Conservation (phyloP, 2,888 invertebrate species). For the Malthinus seriepunctatus region DNA sequence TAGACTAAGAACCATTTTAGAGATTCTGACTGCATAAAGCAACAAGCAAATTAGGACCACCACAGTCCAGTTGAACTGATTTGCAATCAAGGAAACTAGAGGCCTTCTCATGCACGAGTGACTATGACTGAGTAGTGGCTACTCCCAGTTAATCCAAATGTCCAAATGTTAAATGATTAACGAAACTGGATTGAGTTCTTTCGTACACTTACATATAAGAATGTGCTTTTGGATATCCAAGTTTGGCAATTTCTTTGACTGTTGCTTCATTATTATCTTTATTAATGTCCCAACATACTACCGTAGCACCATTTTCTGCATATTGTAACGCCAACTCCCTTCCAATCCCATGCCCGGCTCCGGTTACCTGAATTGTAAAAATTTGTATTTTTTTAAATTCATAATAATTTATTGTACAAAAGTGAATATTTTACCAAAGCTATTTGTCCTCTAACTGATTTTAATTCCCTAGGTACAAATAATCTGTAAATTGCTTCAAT, state of each 20-base stretch:
- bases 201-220: constrained; percentile 37
- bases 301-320: constrained; percentile 68
- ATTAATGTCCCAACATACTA: constrained; percentile 80
- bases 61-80: no score
- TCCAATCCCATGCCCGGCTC: constrained; percentile 85
- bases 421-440: no score
- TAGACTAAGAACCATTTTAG: no score
- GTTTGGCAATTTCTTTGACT: constrained; percentile 59
- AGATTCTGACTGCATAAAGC: no score
- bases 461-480: constrained; percentile 30
- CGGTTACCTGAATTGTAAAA: constrained; percentile 68
- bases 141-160: not conserved
- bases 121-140: no score
- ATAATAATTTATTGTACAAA: no score
- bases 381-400: not conserved
- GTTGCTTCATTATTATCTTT: constrained; percentile 71
- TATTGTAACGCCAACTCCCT: constrained; percentile 75
- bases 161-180: no score
- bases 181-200: no score
- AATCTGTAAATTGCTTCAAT: constrained; percentile 5
- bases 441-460: constrained; percentile 69
- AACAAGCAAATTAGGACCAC: no score
- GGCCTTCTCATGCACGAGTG: no score
- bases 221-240: constrained; percentile 56
- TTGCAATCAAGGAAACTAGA: no score